Conservation (phyloP, 2,888 invertebrate genomes). For the Hartigia nigra region DNA sequence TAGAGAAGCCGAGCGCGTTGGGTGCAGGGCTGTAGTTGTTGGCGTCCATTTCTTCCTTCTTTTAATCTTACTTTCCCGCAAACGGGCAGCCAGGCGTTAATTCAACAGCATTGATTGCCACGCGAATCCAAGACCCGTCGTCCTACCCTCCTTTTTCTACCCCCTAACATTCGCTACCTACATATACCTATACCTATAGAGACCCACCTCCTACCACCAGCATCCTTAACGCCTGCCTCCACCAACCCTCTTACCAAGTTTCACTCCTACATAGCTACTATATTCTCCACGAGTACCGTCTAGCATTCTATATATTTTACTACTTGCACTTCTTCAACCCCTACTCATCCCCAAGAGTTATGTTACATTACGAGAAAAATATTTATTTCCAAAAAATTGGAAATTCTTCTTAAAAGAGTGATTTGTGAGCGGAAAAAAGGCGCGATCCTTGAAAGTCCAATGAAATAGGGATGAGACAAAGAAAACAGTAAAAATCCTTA, state of each 20-base stretch:
- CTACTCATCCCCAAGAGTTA: not conserved
- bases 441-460: not conserved
- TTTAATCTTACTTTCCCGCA: constrained; percentile 65
- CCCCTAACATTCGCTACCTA: constrained; percentile 9
- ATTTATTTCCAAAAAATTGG: not conserved
- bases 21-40: constrained; percentile 47
- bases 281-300: not conserved
- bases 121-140: constrained; percentile 50
- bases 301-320: not conserved
- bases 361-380: not conserved
- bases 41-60: constrained; percentile 64
- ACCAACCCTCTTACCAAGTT: not conserved
- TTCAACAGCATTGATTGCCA: constrained; percentile 65
- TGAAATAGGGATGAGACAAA: not conserved
- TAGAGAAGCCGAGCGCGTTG: constrained; percentile 25
- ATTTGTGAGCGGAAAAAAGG: too few species aligned
- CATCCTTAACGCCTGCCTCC: not conserved
- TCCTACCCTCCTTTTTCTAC: constrained; percentile 2
- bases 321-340: not conserved
- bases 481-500: not conserved
- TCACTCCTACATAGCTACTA: not conserved
- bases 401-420: too few species aligned
- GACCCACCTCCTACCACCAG: not conserved
- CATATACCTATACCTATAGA: not conserved
- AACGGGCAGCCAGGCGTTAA: constrained; percentile 65